phyloP scores from a whole-genome alignment of 2,888 invertebrate genomes.

The Rhynchonema sp. region DNA sequence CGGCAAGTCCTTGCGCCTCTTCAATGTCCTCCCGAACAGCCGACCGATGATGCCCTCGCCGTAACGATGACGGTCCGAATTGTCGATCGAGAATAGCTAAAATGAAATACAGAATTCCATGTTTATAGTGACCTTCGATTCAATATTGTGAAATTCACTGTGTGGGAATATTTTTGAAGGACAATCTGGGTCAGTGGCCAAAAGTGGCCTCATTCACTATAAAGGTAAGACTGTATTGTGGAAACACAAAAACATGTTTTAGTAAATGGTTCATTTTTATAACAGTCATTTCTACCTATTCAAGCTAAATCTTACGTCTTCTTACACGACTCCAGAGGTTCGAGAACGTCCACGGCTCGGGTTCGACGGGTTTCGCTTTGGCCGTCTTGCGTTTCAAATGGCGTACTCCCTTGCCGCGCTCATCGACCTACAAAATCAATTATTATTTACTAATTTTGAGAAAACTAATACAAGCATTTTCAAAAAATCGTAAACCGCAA shows the following conservation, averaged over 20 bases:
- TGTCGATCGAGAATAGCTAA: not conserved
- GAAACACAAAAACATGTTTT: too few relatives aligned
- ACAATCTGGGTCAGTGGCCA: too few relatives aligned
- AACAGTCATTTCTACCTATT: too few relatives aligned
- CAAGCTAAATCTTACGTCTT: slow-evolving; percentile 11
- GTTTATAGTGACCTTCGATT: not conserved
- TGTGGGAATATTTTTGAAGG: too few relatives aligned
- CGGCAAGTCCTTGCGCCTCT: slow-evolving; percentile 34
- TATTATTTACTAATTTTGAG: too few relatives aligned
- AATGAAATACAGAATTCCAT: not conserved
- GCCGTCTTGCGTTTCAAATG: slow-evolving; percentile 6
- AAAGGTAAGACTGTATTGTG: too few relatives aligned
- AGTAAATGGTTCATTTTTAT: too few relatives aligned
- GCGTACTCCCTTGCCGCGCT: slow-evolving; percentile 9
- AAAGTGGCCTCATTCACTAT: too few relatives aligned
- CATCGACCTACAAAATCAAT: too few relatives aligned
- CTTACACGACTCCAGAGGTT: slow-evolving; percentile 18
- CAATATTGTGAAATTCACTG: too few relatives aligned
- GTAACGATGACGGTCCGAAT: not conserved
- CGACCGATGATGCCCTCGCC: slow-evolving; percentile 61
- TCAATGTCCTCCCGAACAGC: slow-evolving; percentile 50
- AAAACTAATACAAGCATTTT: too few relatives aligned
- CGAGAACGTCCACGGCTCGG: not conserved
- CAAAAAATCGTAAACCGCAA: too few relatives aligned
- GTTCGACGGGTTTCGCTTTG: slow-evolving; percentile 9